Conservation (phyloP, 1,140 invertebrate genomes). For the Stegodyphus mimosarum region DNA sequence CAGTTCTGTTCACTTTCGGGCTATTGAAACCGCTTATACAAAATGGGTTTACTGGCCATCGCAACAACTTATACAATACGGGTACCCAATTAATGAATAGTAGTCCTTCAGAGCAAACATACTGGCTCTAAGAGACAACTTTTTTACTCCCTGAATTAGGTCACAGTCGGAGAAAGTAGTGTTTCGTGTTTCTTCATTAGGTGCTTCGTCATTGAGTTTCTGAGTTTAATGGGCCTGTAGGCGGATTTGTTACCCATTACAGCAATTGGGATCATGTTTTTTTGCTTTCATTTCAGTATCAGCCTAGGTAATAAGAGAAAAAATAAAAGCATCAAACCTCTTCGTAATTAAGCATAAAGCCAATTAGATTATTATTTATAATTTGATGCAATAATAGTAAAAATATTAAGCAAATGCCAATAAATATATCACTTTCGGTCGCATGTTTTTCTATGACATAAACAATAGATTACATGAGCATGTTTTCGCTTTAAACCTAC, state of each 20-base stretch:
- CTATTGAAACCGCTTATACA: not conserved
- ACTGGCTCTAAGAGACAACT: not conserved
- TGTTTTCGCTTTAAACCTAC: no score
- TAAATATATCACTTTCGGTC: no score
- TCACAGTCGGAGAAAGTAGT: conserved; percentile 10
- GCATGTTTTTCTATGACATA: no score
- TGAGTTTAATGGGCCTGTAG: conserved; percentile 18
- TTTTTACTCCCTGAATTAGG: conserved; percentile 10
- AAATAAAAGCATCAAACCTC: no score
- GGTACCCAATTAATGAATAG: not conserved
- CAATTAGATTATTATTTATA: no score
- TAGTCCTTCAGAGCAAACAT: not conserved
- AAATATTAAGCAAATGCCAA: no score
- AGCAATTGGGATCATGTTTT: not conserved
- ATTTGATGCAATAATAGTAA: no score
- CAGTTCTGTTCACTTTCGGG: not conserved
- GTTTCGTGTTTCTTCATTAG: conserved; percentile 29
- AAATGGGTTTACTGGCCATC: not conserved
- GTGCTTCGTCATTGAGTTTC: not conserved
- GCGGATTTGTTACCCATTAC: not conserved
- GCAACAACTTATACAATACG: not conserved
- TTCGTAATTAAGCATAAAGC: no score
- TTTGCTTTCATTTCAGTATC: not conserved
- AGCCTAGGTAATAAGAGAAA: not conserved
- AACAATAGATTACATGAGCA: no score